Base-by-base conservation (phyloP, 2,888 invertebrate species). In the Synanthedon myopaeformis region DNA sequence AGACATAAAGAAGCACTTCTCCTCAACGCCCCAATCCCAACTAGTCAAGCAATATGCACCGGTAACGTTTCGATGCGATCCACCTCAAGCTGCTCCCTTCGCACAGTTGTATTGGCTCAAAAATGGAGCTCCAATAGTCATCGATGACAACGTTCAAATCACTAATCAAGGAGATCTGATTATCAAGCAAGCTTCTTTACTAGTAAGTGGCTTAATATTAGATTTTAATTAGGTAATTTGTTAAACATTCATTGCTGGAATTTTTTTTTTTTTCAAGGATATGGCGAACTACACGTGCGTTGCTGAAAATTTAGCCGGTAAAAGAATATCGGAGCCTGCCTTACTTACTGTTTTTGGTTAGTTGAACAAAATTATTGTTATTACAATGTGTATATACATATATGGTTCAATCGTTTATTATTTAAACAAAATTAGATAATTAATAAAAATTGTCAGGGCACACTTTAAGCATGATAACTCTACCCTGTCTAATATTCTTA, bases 261-360 rank as follows among this genome's bases (percentile, higher is more conserved):
- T 23, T 10, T 35, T 10, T 35, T 10, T 10, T 10, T 35, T 5
- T 10, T 45, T n/a, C 13, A 45, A 35, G 83, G 96, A 98, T 84
- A 94, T 94, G 84, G 97, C 96, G 62, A 98, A 98, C 89, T 98
- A 97, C 82, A 96, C 96, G 53, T 98, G 98, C 79, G 96, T 96
- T 49, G 97, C 97, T 4, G 95, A 96, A 82, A 98, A 98, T 82
- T 92, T 96, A 64, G 96, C 96, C 12, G 95, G 94, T 28, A 94
- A 94, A 71, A 89, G 97, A 59, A 90, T 93, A 71, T 95, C 95
- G 62, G 94, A 95, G 58, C 92, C 96, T 0, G 97, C 96, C 2
- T 90, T 93, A 57, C 91, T 98, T 65, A 95, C 95, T 54, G 96
- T 98, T 64, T 96, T 93, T 79, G 96, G 98, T 98, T 88, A 91